phyloP scores from a whole-genome alignment of 64 coral and sea anemone genomes.

The Trachythela sp. region DNA sequence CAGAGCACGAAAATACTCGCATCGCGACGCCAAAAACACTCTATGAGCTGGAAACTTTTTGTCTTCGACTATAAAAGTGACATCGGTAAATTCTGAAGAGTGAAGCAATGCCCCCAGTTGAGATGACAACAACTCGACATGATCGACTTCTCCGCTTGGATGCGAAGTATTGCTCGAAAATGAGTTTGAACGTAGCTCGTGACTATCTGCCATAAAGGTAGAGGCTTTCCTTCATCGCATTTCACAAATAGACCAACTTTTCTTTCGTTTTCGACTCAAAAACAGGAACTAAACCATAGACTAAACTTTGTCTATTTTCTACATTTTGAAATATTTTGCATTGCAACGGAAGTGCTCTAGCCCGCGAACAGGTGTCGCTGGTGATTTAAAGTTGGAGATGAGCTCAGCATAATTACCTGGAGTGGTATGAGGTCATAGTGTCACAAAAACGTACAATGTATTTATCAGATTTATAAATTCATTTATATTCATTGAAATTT shows the following conservation, averaged over 20 bases:
- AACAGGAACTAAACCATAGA: neutral
- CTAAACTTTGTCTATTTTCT: neutral
- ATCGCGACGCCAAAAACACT: constrained; percentile 80
- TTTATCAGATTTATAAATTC: too few species aligned
- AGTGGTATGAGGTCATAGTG: too few species aligned
- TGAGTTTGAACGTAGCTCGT: neutral
- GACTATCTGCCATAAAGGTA: constrained; percentile 14
- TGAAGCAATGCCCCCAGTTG: constrained; percentile 65
- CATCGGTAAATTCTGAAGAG: constrained; percentile 82
- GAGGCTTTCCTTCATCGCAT: neutral
- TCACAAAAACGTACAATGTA: too few species aligned
- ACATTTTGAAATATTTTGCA: neutral
- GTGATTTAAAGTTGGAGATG: too few species aligned
- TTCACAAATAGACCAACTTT: neutral
- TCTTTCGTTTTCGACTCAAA: neutral
- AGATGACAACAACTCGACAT: constrained; percentile 88
- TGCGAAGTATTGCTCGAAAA: neutral
- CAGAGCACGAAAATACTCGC: constrained; percentile 93
- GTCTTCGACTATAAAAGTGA: constrained; percentile 80
- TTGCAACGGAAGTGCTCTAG: neutral
- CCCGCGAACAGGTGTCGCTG: too few species aligned
- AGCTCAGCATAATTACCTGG: too few species aligned
- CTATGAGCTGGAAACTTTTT: constrained; percentile 72
- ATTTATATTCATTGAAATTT: too few species aligned
- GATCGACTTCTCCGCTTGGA: constrained; percentile 74